Evolutionary conservation across 2,113 vertebrate species (phyloP), one percentile per base, ranked within the genome.

Genomic region (Platichthys flesus): DNA sequence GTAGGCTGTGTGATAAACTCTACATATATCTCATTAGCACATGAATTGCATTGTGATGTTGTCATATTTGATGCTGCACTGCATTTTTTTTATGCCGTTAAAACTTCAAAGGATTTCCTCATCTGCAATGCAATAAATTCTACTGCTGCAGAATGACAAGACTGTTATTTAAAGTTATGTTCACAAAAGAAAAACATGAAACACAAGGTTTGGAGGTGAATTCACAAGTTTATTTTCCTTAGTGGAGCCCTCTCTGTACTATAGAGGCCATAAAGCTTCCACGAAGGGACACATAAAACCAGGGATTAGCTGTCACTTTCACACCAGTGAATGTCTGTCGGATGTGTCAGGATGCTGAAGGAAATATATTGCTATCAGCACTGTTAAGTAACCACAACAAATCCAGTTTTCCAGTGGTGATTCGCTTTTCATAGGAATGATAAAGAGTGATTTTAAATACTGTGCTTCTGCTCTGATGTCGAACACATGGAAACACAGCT

Each of bases 381-480:
- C 54, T 57, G 21, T 61, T 78, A 83, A 82, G 83, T 66, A 85
- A 65, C 79, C 85, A 80, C 59, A 76, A 58, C 71, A 79, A 87
- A 90, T 87, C 74, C 20, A 37, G 56, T 90, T 87, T 81, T 83
- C 76, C 62, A 28, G 49, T 3, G 1, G n/a, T 74, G 76, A 85
- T 73, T 81, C 71, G 24, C 13, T 55, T 37, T 31, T 84, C 69
- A 70, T 80, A 54, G 58, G 67, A 51, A 69, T 31, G 62, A 82
- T 71, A 24, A 31, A 31, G 31, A 31, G 5, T 24, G 40, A 65
- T 74, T 76, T 75, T 78, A 35, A 72, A 78, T 59, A 70, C 52
- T 20, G 45, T 14, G 61, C 70, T 67, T 72, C 31, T 66, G 64
- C 67, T 76, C 64, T 59, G 64, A 52, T 85, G 68, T 83, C 80